Evolutionary conservation across 2,113 vertebrate species (phyloP), one percentile per base, ranked within the genome.

Genomic region (Tauraco erythrolophus): DNA sequence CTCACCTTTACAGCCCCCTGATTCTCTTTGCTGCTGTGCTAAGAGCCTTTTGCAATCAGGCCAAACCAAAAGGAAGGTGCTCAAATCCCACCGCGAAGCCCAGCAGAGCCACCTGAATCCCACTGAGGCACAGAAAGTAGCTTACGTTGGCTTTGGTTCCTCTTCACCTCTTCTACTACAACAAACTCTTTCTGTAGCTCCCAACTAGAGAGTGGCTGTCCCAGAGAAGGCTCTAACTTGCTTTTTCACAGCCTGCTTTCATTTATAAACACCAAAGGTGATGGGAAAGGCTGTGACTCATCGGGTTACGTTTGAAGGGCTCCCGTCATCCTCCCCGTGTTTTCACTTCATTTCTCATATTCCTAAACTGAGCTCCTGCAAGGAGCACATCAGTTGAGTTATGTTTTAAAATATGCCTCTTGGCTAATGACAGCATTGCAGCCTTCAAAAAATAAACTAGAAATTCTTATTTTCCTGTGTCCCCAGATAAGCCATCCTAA

Each of bases 1-100:
- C 21, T 75, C 4, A 0, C 1, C 0, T 18, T 48, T 50, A 27
- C 22, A 80, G 25, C 30, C 15, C 9, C 16, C 9, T 0, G 0
- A 21, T 58, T 78, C 50, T 51, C 62, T 13, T 23, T 11, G n/a
- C 70, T 75, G 43, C 14, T 70, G 8, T 2, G 19, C n/a, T 41
- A 78, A 37, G 12, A 28, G 35, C 30, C 31, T 23, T 27, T 6
- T 41, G 41, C 24, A 81, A n/a, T 6, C 64, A 7, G 0, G 1
- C 41, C 70, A 84, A 21, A 25, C 25, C 27, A 8, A 43, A 78
- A 80, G 33, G 31, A 75, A 60, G 23, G 18, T 21, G 39, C 50
- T 28, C 27, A 35, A 57, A 86, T 39, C 84, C 76, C 84, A 86
- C 27, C 14, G 0, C n/a, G 24, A 65, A 45, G 33, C 33, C 56